Evolutionary conservation across 2,888 invertebrate species (phyloP), one percentile per base, ranked within the genome.

Genomic region (Eucriotettix oculatus): DNA sequence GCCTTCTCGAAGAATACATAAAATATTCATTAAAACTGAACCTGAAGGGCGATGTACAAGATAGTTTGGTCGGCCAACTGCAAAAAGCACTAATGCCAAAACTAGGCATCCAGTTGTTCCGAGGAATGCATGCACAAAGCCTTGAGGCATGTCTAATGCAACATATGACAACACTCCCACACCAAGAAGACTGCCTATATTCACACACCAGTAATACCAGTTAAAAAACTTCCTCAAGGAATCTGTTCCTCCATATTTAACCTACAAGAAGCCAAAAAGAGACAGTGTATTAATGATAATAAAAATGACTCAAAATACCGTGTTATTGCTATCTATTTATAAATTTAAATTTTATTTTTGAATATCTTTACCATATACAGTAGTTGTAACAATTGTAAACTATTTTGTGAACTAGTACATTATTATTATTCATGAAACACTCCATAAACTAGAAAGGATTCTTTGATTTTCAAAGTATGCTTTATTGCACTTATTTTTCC

Each of bases 201-300:
- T 77, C 57, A 76, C 69, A 63, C 72, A 75, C 76, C 76, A 76
- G 65, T 77, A 77, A 62, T 73, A 70, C 73, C 74, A 74, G 66
- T 73, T 75, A 67, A 76, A 75, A 66, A 75, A 76, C 14, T 67
- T 67, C 10, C 73, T 68, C n/a, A 70, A 69, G 29, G 69, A 68
- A n/a, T 69, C 66, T 10, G 69, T 62, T 17, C 68, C 68, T 40
- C 66, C 67, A 58, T 66, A 63, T 16, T 63, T 64, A 12, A 66
- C 65, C 66, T 66, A 52, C 5, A 57, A 52, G 48, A 29, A 40
- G 52, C 16, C n/a, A 60, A 44, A n/a, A 54, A 10, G 52, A 10
- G 2, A 29, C 29, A 29, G 29, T 5, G 3, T 29, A 29, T 29
- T 29, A 29, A 29, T 29, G 29, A 29, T 5, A 29, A 29, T 29